Base-by-base conservation (phyloP, 2,797 vertebrate genomes). In the Manis javanica region DNA sequence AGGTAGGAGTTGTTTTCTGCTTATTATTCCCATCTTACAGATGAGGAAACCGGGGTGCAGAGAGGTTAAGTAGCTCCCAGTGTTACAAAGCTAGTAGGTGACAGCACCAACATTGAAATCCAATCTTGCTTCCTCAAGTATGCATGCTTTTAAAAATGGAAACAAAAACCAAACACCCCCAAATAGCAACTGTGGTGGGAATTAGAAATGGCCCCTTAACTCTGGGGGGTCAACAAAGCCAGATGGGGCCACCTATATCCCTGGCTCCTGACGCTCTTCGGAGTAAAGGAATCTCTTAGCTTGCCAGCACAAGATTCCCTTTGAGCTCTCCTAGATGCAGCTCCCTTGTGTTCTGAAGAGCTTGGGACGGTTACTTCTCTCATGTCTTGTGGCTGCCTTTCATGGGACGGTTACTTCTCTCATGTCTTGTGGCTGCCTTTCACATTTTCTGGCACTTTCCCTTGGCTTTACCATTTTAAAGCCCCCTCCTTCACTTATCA, bases 111-210 rank as follows among this genome's bases (percentile, higher is more conserved):
- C 37, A 37, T 6, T 31, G 78, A 77, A 12, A n/a, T 68, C 74
- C 61, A 34, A 59, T 49, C 81, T 69, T 92, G 31, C 46, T 37
- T 68, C 23, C 71, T 79, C n/a, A 53, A 15, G 8, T 2, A 0
- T 71, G n/a, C 26, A 15, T 12, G 11, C 34, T 59, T 92, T 87
- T 24, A 55, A 63, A 94, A 79, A 57, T 34, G 59, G 51, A 90
- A 84, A 46, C 23, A 14, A n/a, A 91, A 79, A 8, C 18, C 69
- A 31, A 49, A 21, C 6, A 53, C 46, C 7, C 9, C 29, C 10
- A 1, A 37, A 53, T 14, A 72, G 3, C 29, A 57, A 46, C 7
- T 39, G 2, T 39, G 23, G 0, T 82, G 37, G 34, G 63, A 42
- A 57, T 9, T 51, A 69, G 64, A 83, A 82, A 81, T 53, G 26